Percentiles rank a stretch among this genome's conserved stretches.
Conservation (phyloP, 1,140 invertebrate genomes). For the Neodiprion fabricii region DNA sequence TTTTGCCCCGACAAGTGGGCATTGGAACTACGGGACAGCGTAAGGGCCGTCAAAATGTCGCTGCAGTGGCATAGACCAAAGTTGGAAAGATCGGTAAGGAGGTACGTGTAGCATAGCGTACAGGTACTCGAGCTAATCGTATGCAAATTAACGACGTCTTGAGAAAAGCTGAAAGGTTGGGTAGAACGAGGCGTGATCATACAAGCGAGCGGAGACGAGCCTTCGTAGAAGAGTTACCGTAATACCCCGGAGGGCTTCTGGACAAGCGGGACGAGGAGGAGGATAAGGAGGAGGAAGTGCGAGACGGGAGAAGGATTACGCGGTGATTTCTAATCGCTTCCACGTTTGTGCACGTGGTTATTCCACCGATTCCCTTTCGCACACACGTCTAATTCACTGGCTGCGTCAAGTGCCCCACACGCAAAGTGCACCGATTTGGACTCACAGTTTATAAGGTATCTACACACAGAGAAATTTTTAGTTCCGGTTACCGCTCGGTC, state of each 20-base stretch:
- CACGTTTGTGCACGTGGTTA: neutral
- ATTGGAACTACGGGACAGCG: too few relatives aligned
- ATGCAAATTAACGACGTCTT: slow-evolving; percentile 5
- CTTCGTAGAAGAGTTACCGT: slow-evolving; percentile 7
- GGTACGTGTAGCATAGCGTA: too few relatives aligned
- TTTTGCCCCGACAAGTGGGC: too few relatives aligned
- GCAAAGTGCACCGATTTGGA: too few relatives aligned
- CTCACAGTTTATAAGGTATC: too few relatives aligned
- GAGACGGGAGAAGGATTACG: neutral
- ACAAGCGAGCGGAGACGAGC: neutral
- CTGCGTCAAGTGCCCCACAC: too few relatives aligned
- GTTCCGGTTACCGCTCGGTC: too few relatives aligned
- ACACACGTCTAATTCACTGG: neutral
- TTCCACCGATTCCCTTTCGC: neutral
- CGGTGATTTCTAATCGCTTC: neutral
- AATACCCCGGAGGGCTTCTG: neutral
- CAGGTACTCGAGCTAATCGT: neutral
- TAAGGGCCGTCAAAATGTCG: too few relatives aligned
- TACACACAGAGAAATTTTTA: too few relatives aligned
- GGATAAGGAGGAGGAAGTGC: neutral
- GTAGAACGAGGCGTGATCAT: neutral
- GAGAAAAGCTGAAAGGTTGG: neutral
- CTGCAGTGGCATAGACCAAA: too few relatives aligned
- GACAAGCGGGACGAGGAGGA: neutral
- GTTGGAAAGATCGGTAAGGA: too few relatives aligned